A percentile compares a stretch with the other conserved stretches of the same genome.
These are phyloP conservation scores for Ptychochromis oligacanthus DNA, from an alignment of 2,113 vertebrate genomes.

Conservation along the genomic window DNA sequence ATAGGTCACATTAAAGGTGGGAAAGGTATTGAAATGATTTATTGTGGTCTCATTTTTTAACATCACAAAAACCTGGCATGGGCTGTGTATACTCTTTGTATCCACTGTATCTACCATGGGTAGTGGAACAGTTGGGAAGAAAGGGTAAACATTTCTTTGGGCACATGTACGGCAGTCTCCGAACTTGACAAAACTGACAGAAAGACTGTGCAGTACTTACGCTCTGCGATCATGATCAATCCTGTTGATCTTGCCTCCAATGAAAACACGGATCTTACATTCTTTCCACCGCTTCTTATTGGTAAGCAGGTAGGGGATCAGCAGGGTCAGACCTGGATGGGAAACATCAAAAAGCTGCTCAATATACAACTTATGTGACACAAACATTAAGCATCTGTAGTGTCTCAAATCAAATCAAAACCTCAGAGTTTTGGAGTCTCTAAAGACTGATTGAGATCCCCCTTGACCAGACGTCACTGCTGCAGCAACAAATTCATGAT, in stretches of 20 bases:
- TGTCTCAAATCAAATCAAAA: background rate
- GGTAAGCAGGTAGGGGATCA: slow-evolving; percentile 96
- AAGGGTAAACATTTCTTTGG: background rate
- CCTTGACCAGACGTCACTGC: background rate
- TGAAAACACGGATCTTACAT: slow-evolving; percentile 84
- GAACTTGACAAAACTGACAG: background rate
- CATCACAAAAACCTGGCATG: too few relatives aligned
- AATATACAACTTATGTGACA: background rate
- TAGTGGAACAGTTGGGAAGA: too few relatives aligned
- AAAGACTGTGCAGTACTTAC: slow-evolving; percentile 80
- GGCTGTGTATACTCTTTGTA: too few relatives aligned
- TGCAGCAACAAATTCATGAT: background rate
- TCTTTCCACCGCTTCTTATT: slow-evolving; percentile 88
- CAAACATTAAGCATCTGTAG: background rate
- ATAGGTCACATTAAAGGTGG: too few relatives aligned
- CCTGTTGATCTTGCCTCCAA: slow-evolving; percentile 91
- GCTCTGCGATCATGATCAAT: slow-evolving; percentile 98
- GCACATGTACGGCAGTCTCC: background rate
- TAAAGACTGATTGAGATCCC: background rate
- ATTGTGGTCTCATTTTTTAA: too few relatives aligned
- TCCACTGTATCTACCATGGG: too few relatives aligned
- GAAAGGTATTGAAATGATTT: too few relatives aligned
- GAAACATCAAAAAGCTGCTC: background rate
- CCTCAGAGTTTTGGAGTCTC: background rate
- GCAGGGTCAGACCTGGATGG: slow-evolving; percentile 87